Evolutionary conservation across 2,113 vertebrate species (phyloP).

Genomic region (Saccopteryx bilineata): DNA sequence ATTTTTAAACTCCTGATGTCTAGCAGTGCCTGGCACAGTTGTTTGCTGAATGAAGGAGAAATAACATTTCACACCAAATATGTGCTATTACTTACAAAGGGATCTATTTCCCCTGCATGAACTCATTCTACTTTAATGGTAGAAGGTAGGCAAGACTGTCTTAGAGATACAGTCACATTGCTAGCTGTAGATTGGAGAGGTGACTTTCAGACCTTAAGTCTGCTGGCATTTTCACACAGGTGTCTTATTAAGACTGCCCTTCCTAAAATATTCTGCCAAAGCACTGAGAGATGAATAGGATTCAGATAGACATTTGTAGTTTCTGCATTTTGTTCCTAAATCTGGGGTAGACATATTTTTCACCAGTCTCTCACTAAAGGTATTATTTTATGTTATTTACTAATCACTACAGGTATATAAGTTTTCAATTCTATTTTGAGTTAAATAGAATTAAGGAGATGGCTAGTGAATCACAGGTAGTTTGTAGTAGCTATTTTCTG

Average conservation of each 20-base stretch:
- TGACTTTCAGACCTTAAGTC: not conserved
- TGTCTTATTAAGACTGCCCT: not conserved
- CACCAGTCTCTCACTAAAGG: not conserved
- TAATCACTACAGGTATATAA: not conserved
- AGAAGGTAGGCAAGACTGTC: conserved; percentile 54
- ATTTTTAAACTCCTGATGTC: conserved; percentile 48
- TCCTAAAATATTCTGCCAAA: not conserved
- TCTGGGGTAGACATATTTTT: not conserved
- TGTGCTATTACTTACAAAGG: conserved; percentile 55
- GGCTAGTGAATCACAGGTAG: not conserved
- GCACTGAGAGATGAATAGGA: not conserved
- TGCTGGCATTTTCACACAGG: conserved; percentile 23
- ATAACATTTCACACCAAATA: conserved; percentile 37
- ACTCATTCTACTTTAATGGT: conserved; percentile 36
- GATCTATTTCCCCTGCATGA: conserved; percentile 48
- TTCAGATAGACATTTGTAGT: not conserved
- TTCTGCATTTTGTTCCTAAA: conserved; percentile 45
- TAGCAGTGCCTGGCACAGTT: conserved; percentile 3
- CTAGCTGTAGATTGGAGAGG: not conserved
- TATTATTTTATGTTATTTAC: conserved; percentile 51
- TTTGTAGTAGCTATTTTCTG: conserved; percentile 41
- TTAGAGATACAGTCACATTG: conserved; percentile 60
- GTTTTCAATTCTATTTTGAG: conserved; percentile 12
- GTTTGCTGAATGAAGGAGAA: conserved; percentile 56
- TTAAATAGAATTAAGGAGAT: conserved; percentile 7